phyloP scores from a whole-genome alignment of 2,888 invertebrate species.

The Ichneumon xanthorius region DNA sequence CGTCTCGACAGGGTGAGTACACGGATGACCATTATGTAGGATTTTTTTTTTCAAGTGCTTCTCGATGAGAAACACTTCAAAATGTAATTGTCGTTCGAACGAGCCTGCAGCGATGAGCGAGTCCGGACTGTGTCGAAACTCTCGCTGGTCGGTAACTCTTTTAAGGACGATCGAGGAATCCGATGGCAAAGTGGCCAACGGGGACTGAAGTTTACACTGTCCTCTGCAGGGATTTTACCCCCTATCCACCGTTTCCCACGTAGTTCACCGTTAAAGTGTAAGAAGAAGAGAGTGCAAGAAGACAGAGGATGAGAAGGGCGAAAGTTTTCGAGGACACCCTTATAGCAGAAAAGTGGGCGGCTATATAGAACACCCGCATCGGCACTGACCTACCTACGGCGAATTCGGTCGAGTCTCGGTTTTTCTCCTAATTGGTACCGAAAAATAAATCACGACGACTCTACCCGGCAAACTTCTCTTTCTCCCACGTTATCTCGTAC shows the following conservation, averaged over 20 bases:
- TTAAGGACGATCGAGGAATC: conserved; percentile 16
- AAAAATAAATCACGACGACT: conserved; percentile 71
- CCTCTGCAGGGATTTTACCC: conserved; percentile 21
- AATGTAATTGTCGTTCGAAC: not conserved
- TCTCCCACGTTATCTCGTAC: conserved; percentile 61
- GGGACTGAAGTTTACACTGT: conserved; percentile 53
- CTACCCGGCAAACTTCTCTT: conserved; percentile 62
- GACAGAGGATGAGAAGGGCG: not conserved
- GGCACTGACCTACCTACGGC: conserved; percentile 51
- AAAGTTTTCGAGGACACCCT: conserved; percentile 48
- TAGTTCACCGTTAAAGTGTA: not conserved
- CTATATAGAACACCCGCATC: conserved; percentile 55
- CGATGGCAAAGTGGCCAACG: conserved; percentile 53
- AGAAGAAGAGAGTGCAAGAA: conserved; percentile 7
- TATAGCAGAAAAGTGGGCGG: conserved; percentile 30
- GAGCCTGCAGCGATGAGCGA: not conserved
- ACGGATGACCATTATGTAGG: not conserved
- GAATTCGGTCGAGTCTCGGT: conserved; percentile 48
- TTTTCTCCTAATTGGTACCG: conserved; percentile 68
- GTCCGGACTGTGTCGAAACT: conserved; percentile 1
- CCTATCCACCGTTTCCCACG: conserved; percentile 8
- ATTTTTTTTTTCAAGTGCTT: not conserved
- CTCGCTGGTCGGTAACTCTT: conserved; percentile 9
- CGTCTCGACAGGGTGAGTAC: conserved; percentile 87
- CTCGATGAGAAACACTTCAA: not conserved